Evolutionary conservation across 2,797 vertebrate species (phyloP).

Genomic region (Sebastes alutus): DNA sequence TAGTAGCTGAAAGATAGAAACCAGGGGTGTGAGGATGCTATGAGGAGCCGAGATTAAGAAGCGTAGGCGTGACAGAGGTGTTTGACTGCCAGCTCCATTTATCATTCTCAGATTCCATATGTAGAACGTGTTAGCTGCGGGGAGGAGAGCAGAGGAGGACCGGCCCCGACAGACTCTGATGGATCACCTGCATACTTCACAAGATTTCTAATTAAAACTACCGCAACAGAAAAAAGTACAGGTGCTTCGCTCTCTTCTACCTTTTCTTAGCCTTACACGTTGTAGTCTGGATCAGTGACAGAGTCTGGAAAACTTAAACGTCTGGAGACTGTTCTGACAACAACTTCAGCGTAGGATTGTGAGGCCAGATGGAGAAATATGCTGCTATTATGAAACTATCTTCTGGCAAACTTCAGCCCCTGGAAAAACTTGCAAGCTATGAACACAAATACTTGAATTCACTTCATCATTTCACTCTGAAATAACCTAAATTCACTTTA

Average conservation of each 20-base stretch:
- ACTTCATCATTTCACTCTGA: background rate
- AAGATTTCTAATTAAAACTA: slow-evolving; percentile 48
- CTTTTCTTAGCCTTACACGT: background rate
- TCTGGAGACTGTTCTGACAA: slow-evolving; percentile 12
- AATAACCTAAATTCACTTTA: background rate
- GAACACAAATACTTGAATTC: slow-evolving; percentile 1
- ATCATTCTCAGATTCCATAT: slow-evolving; percentile 62
- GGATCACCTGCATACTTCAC: slow-evolving; percentile 53
- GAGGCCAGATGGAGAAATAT: slow-evolving; percentile 24
- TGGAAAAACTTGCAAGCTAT: slow-evolving; percentile 8
- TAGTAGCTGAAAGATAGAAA: slow-evolving; percentile 31
- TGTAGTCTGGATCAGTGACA: slow-evolving; percentile 13
- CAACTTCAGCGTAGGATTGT: background rate
- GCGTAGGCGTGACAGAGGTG: slow-evolving; percentile 19
- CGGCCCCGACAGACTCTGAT: slow-evolving; percentile 43
- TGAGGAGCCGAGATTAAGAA: slow-evolving; percentile 47
- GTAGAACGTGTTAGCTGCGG: slow-evolving; percentile 34
- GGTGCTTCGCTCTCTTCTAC: background rate
- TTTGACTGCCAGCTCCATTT: slow-evolving; percentile 48
- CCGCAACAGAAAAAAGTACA: slow-evolving; percentile 6
- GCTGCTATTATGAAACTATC: slow-evolving; percentile 19
- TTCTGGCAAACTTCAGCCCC: slow-evolving; percentile 15
- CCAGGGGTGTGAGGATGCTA: slow-evolving; percentile 29
- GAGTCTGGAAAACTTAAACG: background rate
- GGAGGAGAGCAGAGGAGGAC: slow-evolving; percentile 35